phyloP scores from a whole-genome alignment of 2,888 invertebrate genomes.

The Plebejus anna region DNA sequence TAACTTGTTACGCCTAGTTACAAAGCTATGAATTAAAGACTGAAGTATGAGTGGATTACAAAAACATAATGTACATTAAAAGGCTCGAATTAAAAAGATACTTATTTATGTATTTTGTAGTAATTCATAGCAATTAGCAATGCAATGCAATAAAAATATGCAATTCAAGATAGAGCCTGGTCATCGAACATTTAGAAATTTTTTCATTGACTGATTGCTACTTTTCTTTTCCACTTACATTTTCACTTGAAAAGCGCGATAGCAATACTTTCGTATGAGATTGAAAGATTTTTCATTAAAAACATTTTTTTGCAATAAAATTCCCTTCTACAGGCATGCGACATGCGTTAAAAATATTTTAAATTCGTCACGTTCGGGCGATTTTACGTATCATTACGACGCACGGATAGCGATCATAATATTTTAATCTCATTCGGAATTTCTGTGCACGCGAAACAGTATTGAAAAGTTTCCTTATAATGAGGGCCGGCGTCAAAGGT shows the following conservation, averaged over 20 bases:
- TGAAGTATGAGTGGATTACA: too few relatives aligned
- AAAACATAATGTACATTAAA: too few relatives aligned
- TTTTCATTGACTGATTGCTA: too few relatives aligned
- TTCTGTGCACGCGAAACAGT: background rate
- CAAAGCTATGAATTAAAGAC: too few relatives aligned
- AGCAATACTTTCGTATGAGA: background rate
- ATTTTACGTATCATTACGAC: background rate
- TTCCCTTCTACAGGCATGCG: background rate
- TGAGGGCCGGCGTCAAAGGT: slow-evolving; percentile 32
- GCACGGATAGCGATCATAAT: background rate
- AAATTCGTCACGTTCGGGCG: background rate
- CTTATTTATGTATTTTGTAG: too few relatives aligned
- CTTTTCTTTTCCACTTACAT: too few relatives aligned
- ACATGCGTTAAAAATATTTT: background rate
- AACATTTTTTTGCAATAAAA: background rate
- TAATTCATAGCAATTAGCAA: too few relatives aligned
- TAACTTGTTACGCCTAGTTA: too few relatives aligned
- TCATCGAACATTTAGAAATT: too few relatives aligned
- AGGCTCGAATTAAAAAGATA: too few relatives aligned
- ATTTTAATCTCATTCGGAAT: background rate
- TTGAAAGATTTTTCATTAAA: background rate
- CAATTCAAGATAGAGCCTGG: too few relatives aligned
- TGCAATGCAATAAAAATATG: too few relatives aligned
- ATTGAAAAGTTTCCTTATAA: slow-evolving; percentile 27
- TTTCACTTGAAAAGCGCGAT: background rate